A percentile compares a stretch with the other conserved stretches of the same genome.
phyloP scores from a whole-genome alignment of 1,140 invertebrate genomes.

The Sycophaga agraensis region DNA sequence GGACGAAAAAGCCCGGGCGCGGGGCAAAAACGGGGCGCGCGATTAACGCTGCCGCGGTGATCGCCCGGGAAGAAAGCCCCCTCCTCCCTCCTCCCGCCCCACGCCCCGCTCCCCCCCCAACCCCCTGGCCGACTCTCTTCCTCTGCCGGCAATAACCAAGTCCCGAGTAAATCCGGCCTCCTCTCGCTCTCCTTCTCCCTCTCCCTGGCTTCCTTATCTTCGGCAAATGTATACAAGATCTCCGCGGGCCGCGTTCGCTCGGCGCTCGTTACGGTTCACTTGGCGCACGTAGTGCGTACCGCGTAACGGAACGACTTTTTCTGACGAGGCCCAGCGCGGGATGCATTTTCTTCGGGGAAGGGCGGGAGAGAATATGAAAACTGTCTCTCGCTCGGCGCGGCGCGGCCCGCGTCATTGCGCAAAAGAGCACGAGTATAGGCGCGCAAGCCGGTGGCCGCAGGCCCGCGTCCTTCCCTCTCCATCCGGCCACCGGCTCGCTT shows the following conservation, averaged over 20 bases:
- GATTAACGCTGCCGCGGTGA: background rate
- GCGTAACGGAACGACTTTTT: constrained; percentile 37
- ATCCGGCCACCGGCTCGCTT: too few species aligned
- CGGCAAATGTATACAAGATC: background rate
- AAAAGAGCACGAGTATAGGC: too few species aligned
- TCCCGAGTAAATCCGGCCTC: constrained; percentile 13
- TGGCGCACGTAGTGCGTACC: constrained; percentile 33
- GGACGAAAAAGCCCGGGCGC: constrained; percentile 18
- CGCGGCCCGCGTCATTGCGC: too few species aligned
- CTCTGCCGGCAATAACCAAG: constrained; percentile 6
- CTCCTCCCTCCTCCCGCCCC: too few species aligned
- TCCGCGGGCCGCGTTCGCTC: background rate
- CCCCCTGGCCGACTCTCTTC: background rate
- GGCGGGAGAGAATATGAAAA: background rate
- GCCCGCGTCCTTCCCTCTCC: too few species aligned
- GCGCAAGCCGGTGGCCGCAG: too few species aligned
- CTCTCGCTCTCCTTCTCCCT: background rate
- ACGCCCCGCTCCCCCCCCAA: background rate
- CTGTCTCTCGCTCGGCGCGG: too few species aligned
- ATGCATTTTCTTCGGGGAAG: constrained; percentile 27
- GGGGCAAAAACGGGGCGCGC: background rate
- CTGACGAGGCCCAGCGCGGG: constrained; percentile 1
- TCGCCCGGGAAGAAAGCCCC: background rate
- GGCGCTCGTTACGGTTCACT: constrained; percentile 36
- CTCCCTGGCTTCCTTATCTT: constrained; percentile 5